Conservation (phyloP, 1,140 invertebrate genomes). For the Melitaea cinxia region DNA sequence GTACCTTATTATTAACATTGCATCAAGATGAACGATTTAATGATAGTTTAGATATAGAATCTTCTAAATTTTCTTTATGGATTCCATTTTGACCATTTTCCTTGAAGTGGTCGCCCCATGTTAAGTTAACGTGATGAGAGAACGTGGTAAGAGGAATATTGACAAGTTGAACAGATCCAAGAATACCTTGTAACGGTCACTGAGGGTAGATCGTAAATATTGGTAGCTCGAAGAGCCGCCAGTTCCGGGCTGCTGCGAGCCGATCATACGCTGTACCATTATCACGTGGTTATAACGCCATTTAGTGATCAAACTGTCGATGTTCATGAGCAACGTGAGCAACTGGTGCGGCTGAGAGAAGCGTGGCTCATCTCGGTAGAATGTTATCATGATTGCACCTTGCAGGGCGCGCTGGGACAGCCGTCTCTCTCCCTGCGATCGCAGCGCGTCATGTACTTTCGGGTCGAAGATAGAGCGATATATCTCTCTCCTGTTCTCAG, state of each 20-base stretch:
- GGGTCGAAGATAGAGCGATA: conserved; percentile 96
- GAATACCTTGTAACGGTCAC: conserved; percentile 99
- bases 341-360: conserved; percentile 99
- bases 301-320: conserved; percentile 99
- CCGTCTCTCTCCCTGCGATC: conserved; percentile 91
- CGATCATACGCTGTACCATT: conserved; percentile 99
- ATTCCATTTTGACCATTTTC: conserved; percentile 44
- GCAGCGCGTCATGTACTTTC: conserved; percentile 89
- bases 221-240: conserved; percentile 99
- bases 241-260: conserved; percentile 97
- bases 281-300: conserved; percentile 99
- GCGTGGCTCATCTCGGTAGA: conserved; percentile 97
- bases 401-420: conserved; percentile 95
- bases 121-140: conserved; percentile 85
- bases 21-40: conserved; percentile 7
- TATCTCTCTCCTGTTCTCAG: conserved; percentile 89
- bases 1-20: no score
- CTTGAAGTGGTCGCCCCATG: conserved; percentile 65
- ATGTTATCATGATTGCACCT: conserved; percentile 98
- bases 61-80: conserved; percentile 45
- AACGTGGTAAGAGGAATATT: conserved; percentile 95
- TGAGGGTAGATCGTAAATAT: conserved; percentile 98
- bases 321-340: conserved; percentile 96
- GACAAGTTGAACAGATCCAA: conserved; percentile 98
- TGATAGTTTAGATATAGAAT: conserved; percentile 45